Conservation (phyloP, 2,888 invertebrate genomes). For the Corythucha ciliata region DNA sequence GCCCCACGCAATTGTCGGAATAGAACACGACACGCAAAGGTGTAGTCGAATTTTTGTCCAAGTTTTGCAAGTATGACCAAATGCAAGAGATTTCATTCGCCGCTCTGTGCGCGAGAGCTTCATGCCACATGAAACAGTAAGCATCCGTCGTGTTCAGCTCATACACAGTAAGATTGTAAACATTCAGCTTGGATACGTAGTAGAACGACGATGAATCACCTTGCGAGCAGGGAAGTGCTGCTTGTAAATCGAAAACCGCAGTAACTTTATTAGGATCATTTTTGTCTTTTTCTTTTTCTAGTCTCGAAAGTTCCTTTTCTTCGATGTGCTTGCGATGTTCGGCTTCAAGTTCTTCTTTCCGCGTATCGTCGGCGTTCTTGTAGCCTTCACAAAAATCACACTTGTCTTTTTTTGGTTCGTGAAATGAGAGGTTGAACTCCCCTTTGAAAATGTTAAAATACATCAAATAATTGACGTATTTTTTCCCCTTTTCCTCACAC, state of each 20-base stretch:
- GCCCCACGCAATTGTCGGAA: conserved; percentile 28
- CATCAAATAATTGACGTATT: conserved; percentile 21
- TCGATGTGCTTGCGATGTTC: conserved; percentile 33
- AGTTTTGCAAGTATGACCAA: conserved; percentile 20
- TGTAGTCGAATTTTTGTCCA: background rate
- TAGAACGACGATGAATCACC: conserved; percentile 37
- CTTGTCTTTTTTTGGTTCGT: conserved; percentile 36
- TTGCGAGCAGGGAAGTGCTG: conserved; percentile 37
- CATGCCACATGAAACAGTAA: conserved; percentile 35
- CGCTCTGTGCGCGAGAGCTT: conserved; percentile 25
- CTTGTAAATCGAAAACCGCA: conserved; percentile 38
- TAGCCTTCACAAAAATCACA: conserved; percentile 36
- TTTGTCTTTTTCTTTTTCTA: conserved; percentile 36
- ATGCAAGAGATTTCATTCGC: conserved; percentile 33
- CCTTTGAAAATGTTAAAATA: conserved; percentile 34
- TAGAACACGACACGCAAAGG: conserved; percentile 1
- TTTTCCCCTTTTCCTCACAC: conserved; percentile 2
- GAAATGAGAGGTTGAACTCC: conserved; percentile 38
- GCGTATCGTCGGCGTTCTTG: conserved; percentile 35
- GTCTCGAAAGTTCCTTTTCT: conserved; percentile 30
- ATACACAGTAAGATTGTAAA: conserved; percentile 32
- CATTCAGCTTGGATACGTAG: conserved; percentile 26
- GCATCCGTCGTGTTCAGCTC: conserved; percentile 24
- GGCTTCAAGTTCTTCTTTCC: conserved; percentile 31
- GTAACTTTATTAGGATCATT: conserved; percentile 27